These are phyloP conservation scores for Papilio demoleus DNA, from an alignment of 2,888 invertebrate species.

Conservation along the genomic window DNA sequence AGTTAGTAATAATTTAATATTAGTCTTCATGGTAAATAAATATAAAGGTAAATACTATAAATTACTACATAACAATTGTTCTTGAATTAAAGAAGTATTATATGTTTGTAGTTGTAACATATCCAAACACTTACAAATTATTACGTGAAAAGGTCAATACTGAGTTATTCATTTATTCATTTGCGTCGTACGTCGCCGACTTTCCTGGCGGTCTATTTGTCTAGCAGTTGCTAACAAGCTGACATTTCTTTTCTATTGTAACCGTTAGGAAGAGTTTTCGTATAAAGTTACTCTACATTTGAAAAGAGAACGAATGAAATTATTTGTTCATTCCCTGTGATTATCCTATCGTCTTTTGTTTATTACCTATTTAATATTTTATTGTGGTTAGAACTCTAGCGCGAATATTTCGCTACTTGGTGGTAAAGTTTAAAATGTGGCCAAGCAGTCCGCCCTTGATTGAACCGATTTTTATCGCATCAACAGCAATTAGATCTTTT, in stretches of 20 bases:
- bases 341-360: too few species aligned
- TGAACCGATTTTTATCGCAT: too few species aligned
- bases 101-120: background rate
- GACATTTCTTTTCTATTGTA: constrained; percentile 22
- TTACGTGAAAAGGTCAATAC: constrained; percentile 29
- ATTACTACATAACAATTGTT: background rate
- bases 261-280: background rate
- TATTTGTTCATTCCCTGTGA: too few species aligned
- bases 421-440: too few species aligned
- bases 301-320: too few species aligned
- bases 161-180: constrained; percentile 37
- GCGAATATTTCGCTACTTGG: too few species aligned
- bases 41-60: too few species aligned
- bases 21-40: too few species aligned
- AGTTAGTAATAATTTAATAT: background rate
- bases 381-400: too few species aligned
- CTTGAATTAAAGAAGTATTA: background rate
- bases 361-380: too few species aligned
- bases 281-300: constrained; percentile 8
- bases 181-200: constrained; percentile 22
- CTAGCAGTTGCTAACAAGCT: constrained; percentile 20
- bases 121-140: constrained; percentile 28
- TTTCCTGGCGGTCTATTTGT: constrained; percentile 26
- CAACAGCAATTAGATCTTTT: too few species aligned
- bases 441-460: too few species aligned